A percentile compares a stretch with the other conserved stretches of the same genome.
These are phyloP conservation scores for Lasioglossum lativentre DNA, from an alignment of 2,888 invertebrate species.

Conservation along the genomic window DNA sequence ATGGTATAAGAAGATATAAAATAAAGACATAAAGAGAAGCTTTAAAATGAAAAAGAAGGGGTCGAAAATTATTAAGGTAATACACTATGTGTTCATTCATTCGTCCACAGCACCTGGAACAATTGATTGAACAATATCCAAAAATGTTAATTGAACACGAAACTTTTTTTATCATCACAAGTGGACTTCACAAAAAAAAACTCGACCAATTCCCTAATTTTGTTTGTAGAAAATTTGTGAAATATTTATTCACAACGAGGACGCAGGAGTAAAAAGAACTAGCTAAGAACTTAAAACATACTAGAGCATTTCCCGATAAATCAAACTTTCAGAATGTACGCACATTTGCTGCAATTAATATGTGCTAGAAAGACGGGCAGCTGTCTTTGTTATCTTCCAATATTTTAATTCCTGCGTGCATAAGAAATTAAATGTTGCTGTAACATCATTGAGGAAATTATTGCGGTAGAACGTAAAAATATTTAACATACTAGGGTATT, in stretches of 20 bases:
- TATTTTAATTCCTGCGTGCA: slow-evolving; percentile 59
- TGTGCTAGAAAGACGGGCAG: slow-evolving; percentile 62
- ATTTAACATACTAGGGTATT: slow-evolving; percentile 42
- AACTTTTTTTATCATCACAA: slow-evolving; percentile 13
- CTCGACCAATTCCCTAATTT: slow-evolving; percentile 24
- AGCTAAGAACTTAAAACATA: slow-evolving; percentile 60
- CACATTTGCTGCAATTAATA: slow-evolving; percentile 63
- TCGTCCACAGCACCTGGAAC: slow-evolving; percentile 64
- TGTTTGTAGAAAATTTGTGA: slow-evolving; percentile 41
- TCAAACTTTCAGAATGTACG: slow-evolving; percentile 53
- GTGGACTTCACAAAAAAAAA: slow-evolving; percentile 2
- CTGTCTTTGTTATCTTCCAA: slow-evolving; percentile 58
- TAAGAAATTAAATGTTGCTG: slow-evolving; percentile 56
- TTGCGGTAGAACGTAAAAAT: slow-evolving; percentile 40
- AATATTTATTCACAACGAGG: slow-evolving; percentile 57
- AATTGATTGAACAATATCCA: slow-evolving; percentile 54
- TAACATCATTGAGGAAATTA: slow-evolving; percentile 43
- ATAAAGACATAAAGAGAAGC: slow-evolving; percentile 38
- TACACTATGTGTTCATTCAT: slow-evolving; percentile 59
- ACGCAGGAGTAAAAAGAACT: slow-evolving; percentile 64
- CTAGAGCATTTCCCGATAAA: slow-evolving; percentile 59
- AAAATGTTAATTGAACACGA: slow-evolving; percentile 36
- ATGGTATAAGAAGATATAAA: slow-evolving; percentile 46
- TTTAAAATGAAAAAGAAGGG: slow-evolving; percentile 43
- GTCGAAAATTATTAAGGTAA: slow-evolving; percentile 50